A percentile compares a stretch with the other conserved stretches of the same genome.
Conservation (phyloP, 1,140 invertebrate genomes). For the Antheraea mylitta region DNA sequence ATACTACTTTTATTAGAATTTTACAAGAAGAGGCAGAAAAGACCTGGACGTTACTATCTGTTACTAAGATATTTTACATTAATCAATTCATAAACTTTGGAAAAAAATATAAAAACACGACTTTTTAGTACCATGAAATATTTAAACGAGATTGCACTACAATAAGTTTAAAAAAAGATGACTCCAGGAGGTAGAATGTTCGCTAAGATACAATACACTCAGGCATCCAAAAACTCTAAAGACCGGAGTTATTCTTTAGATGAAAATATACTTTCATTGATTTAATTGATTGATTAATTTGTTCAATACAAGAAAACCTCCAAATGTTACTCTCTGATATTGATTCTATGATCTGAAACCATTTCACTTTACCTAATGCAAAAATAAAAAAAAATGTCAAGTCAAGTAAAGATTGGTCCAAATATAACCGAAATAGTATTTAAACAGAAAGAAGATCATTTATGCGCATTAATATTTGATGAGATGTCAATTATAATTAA, state of each 20-base stretch:
- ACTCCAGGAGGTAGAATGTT: conserved; percentile 9
- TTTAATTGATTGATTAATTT: too few relatives aligned
- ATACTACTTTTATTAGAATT: too few relatives aligned
- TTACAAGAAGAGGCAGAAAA: too few relatives aligned
- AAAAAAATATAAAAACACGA: too few relatives aligned
- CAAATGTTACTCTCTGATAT: conserved; percentile 7
- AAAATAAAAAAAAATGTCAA: conserved; percentile 26
- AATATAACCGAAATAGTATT: conserved; percentile 12
- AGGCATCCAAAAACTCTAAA: conserved; percentile 13
- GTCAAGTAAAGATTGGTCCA: too few relatives aligned
- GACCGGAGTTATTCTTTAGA: conserved; percentile 16
- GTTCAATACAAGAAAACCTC: background rate
- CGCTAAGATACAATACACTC: conserved; percentile 9
- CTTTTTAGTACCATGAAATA: too few relatives aligned
- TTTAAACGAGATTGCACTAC: too few relatives aligned
- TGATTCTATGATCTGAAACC: too few relatives aligned
- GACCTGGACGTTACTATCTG: too few relatives aligned
- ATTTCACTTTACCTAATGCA: conserved; percentile 24
- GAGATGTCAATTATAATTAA: conserved; percentile 31
- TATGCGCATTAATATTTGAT: too few relatives aligned
- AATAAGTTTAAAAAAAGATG: background rate
- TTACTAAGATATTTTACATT: too few relatives aligned
- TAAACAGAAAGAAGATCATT: conserved; percentile 14
- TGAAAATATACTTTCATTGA: conserved; percentile 19
- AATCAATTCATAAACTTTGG: too few relatives aligned